Evolutionary conservation across 2,888 invertebrate species (phyloP), one percentile per base, ranked within the genome.

Genomic region (Poecilus cupreus): DNA sequence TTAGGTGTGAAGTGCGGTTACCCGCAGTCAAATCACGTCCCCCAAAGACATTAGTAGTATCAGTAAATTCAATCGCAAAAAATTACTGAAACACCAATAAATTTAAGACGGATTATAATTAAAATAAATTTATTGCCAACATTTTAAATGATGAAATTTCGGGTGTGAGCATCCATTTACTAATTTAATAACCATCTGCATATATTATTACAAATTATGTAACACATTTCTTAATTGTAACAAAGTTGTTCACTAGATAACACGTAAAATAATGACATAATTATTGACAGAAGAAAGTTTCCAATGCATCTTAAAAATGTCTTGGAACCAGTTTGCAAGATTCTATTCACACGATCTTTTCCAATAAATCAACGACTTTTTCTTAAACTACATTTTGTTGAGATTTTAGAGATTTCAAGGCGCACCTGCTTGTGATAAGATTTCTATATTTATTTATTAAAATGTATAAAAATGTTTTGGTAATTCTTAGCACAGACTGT

Each of bases 211-310:
- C 18, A 51, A 18, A 51, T 51, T 51, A 18, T 6, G 8, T 18
- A 22, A 51, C 51, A 51, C 16, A 51, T 51, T 51, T 51, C 51
- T 51, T 51, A 51, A 51, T 51, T 18, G 8, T 18, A 18, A 51
- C 8, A 51, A 51, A 18, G 18, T 51, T 16, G 51, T 51, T 8
- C 20, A 51, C n/a, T 43, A 18, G 18, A 18, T 18, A 51, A 51
- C 18, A 13, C 4, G 13, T 51, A 13, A 18, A 32, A 32, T 32
- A 32, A 3, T 32, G 32, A 32, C 13, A 51, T 51, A 51, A 51
- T 51, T 51, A 51, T 8, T 18, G 51, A 51, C 51, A 51, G 51
- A 51, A 51, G 51, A 51, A 51, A 51, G 51, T 51, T 51, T 51
- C 18, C n/a, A 2, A 11, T 51, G 43, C 8, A 51, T 51, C 18